phyloP scores from a whole-genome alignment of 1,140 invertebrate species.

The Rhyzopertha dominica region DNA sequence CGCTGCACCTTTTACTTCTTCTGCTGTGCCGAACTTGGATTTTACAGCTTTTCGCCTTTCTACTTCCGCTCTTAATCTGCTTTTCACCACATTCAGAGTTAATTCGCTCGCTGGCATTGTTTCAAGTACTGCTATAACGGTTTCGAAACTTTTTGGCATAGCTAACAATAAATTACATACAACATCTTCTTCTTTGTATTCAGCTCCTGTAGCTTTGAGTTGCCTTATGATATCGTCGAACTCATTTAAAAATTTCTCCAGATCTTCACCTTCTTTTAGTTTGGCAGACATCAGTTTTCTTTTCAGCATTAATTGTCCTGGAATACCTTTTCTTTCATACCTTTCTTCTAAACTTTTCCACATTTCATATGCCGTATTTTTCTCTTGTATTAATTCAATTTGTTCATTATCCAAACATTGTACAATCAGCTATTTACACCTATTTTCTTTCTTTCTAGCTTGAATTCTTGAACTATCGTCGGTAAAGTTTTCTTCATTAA shows the following conservation, averaged over 20 bases:
- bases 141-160: conserved; percentile 22
- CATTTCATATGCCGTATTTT: conserved; percentile 15
- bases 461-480: no score
- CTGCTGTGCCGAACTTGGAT: no score
- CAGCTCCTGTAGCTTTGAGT: conserved; percentile 15
- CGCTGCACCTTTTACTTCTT: no score
- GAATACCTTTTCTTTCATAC: conserved; percentile 22
- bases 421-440: conserved; percentile 14
- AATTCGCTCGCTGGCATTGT: no score
- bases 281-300: conserved; percentile 19
- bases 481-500: no score
- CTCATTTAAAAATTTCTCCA: conserved; percentile 17
- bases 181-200: conserved; percentile 18
- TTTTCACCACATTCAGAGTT: no score
- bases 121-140: no score
- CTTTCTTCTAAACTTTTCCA: conserved; percentile 17
- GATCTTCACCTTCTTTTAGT: conserved; percentile 18
- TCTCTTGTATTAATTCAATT: conserved; percentile 14
- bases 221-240: conserved; percentile 23
- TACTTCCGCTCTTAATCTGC: no score
- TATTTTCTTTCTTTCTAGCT: conserved; percentile 5
- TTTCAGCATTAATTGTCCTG: conserved; percentile 19
- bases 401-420: conserved; percentile 15
- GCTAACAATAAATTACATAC: conserved; percentile 18
- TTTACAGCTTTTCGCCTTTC: no score